Evolutionary conservation across 2,888 invertebrate genomes (phyloP), one percentile per base, ranked within the genome.

Genomic region (Aethes cnicana): DNA sequence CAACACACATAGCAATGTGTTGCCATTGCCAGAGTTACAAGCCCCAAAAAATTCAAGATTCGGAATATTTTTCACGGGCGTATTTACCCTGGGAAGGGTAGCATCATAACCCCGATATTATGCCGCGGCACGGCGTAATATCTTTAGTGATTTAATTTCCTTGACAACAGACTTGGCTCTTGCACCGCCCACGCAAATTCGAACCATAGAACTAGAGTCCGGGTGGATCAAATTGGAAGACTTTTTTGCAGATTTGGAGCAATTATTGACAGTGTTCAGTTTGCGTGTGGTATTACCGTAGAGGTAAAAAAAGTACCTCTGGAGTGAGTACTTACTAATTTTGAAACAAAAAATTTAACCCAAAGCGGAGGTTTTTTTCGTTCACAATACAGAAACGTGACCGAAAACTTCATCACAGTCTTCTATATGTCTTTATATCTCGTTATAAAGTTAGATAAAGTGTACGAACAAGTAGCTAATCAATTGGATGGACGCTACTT

Each of bases 81-180:
- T 23, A 30, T 32, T 41, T 23, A 47, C 37, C 32, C 32, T n/a
- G 12, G 9, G 16, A 41, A 47, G 25, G 39, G 18, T 25, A 25
- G 32, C 47, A 16, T 30, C 30, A 44, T 30, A 35, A 23, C 36
- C 30, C 43, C 21, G 23, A 30, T 36, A 50, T 50, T 50, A 50
- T 50, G 50, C 50, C 36, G 18, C 4, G 30, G 43, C 50, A 50
- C 50, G 43, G 18, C 43, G 43, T 50, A 37, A 50, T 49, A 36
- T 50, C 43, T 50, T 50, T 50, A 50, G 50, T 50, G 43, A 44
- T 50, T 50, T 50, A 50, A 50, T 50, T 50, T 50, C 50, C 50
- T 50, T 44, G 30, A 37, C 43, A 50, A 50, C 42, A 44, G 44
- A 50, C 43, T 44, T 50, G 37, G 36, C 36, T 44, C 11, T 16